A percentile compares a stretch with the other conserved stretches of the same genome.
Evolutionary conservation across 2,888 invertebrate genomes (phyloP).

Genomic region (Bedellia somnulentella): DNA sequence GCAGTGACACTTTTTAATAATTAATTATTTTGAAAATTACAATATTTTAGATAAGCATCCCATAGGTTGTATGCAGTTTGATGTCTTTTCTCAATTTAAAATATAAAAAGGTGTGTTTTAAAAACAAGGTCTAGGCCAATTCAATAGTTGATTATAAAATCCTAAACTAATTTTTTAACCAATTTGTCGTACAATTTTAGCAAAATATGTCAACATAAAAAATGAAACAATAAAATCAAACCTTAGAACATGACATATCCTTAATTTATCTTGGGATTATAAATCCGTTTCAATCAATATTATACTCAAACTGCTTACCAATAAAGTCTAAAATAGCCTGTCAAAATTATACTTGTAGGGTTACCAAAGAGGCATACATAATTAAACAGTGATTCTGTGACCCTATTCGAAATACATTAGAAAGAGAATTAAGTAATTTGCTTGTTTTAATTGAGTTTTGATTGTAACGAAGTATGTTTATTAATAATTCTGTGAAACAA

Average conservation of each 20-base stretch:
- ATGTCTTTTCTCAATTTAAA: too few relatives aligned
- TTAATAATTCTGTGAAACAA: slow-evolving; percentile 55
- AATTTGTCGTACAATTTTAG: too few relatives aligned
- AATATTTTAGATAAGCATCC: too few relatives aligned
- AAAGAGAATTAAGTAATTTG: slow-evolving; percentile 41
- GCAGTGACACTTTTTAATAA: too few relatives aligned
- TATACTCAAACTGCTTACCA: slow-evolving; percentile 3
- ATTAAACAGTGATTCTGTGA: slow-evolving; percentile 45
- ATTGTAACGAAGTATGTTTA: slow-evolving; percentile 44
- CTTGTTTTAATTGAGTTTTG: slow-evolving; percentile 55
- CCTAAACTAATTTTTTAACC: too few relatives aligned
- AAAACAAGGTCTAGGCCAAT: too few relatives aligned
- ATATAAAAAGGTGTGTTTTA: too few relatives aligned
- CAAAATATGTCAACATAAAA: too few relatives aligned
- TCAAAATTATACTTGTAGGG: slow-evolving; percentile 14
- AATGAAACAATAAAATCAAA: slow-evolving; percentile 23
- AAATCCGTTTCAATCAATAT: slow-evolving; percentile 3
- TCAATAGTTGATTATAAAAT: too few relatives aligned
- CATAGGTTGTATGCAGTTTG: too few relatives aligned
- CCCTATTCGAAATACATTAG: slow-evolving; percentile 48
- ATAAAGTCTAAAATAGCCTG: background rate
- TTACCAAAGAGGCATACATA: slow-evolving; percentile 29
- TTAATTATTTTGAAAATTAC: too few relatives aligned
- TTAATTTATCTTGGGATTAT: slow-evolving; percentile 32
- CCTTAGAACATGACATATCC: slow-evolving; percentile 22